Base-by-base conservation (phyloP, 2,888 invertebrate species). In the Hirtodrosophila cameraria region DNA sequence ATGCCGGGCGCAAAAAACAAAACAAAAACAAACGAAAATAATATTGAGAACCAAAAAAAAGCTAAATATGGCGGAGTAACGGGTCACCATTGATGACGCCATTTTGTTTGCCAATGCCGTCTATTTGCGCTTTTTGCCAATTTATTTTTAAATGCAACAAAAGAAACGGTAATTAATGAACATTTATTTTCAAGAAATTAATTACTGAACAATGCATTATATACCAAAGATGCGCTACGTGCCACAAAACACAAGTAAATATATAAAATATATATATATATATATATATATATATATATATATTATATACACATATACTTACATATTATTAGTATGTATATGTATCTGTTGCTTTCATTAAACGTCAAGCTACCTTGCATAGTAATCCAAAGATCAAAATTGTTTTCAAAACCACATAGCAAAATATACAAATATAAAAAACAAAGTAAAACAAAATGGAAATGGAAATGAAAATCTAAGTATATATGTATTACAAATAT, bases 1-100 rank as follows among this genome's bases (percentile, higher is more conserved):
- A 57, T 61, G 63, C 63, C 68, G 79, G 62, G 80, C 58, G 80
- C 59, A 57, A 57, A 43, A 28, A 57, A 45, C 6, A 67, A 15
- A 36, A 27, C 28, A 55, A 53, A 13, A 16, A 45, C 23, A 41
- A 31, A 50, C 67, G 33, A 38, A 38, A 57, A n/a, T n/a, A 58
- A 48, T 20, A 31, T 23, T 23, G 42, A 48, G 46, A 68, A 66
- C 43, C 20, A 52, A 35, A 25, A 33, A 64, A 60, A 27, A 81
- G 85, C 66, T 42, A 16, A 74, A 81, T 86, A 86, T 83, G 87
- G 75, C 87, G 88, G 88, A 81, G 76, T 85, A 70, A 72, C 68
- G 86, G 86, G 87, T 76, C 75, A 86, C 69, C 69, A 60, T 65
- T 71, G 41, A 59, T 75, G 75, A 75, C 75, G 81, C 88, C 87